Evolutionary conservation across 2,888 invertebrate genomes (phyloP), one percentile per base, ranked within the genome.

Genomic region (Notodonta ziczac): DNA sequence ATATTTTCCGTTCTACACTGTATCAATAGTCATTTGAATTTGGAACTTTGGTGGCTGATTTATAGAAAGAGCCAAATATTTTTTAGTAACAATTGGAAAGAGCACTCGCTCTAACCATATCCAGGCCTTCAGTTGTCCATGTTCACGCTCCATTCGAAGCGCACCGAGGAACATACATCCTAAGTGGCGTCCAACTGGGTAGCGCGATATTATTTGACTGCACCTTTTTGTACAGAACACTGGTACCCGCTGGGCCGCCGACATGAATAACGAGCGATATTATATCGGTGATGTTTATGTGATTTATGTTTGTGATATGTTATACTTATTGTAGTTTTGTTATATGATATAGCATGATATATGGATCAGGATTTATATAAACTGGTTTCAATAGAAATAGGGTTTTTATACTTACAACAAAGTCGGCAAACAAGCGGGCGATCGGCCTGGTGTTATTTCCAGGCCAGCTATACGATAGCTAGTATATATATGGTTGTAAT

Each of bases 211-310:
- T 69, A 73, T 73, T 74, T 74, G 74, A 68, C 67, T 70, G 60
- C 76, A 60, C 60, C 66, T 69, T 67, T 76, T 78, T 76, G 64
- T 77, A 57, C 59, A 59, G 56, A 67, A 58, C 70, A 58, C 81
- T 2, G 16, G 52, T 52, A 84, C 89, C 86, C 84, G 88, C 88
- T 87, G 88, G 58, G 87, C 73, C 61, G 74, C 66, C 69, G 73
- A 76, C 77, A 74, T 85, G 81, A 87, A 73, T 81, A 81, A 85
- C 80, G 70, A 77, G 68, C 63, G 69, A 73, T 82, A 81, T 84
- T 81, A 65, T 62, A 67, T 59, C 59, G 60, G 66, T 69, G 69
- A 76, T 77, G 71, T 72, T 68, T 64, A 52, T 32, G 24, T 16
- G 50, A 50, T 16, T 16, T 50, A 16, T 50, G 16, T 4, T 24